Evolutionary conservation across 2,888 invertebrate genomes (phyloP).

Genomic region (Pediacus dermestoides): DNA sequence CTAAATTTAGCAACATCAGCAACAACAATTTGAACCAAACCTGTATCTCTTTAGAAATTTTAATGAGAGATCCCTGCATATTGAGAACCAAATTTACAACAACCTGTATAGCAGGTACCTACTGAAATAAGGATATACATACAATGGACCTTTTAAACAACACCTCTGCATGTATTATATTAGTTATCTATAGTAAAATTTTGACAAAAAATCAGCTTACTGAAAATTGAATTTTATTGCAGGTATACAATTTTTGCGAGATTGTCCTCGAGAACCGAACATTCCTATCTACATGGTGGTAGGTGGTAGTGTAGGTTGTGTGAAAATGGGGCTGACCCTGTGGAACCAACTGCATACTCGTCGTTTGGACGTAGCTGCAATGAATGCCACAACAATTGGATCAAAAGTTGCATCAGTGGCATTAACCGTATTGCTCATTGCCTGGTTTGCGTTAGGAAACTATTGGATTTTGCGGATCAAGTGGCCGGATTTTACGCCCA

Average conservation of each 20-base stretch:
- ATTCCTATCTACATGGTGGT: constrained; percentile 81
- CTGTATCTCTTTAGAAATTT: too few species aligned
- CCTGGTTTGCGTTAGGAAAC: constrained; percentile 77
- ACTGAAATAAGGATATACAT: too few species aligned
- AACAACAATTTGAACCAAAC: too few species aligned
- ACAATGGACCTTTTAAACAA: constrained; percentile 1
- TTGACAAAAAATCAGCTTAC: not conserved
- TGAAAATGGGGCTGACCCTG: constrained; percentile 65
- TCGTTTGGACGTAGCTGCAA: constrained; percentile 42
- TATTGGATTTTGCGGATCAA: constrained; percentile 74
- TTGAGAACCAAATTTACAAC: too few species aligned
- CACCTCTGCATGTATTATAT: not conserved
- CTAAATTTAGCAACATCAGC: too few species aligned
- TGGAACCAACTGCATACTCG: constrained; percentile 64
- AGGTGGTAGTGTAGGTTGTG: constrained; percentile 72
- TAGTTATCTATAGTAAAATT: not conserved
- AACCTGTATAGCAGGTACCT: too few species aligned
- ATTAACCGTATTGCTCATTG: constrained; percentile 66
- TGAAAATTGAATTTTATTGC: constrained; percentile 40
- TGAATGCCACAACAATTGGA: constrained; percentile 55
- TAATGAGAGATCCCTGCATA: too few species aligned
- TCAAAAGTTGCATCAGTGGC: constrained; percentile 62
- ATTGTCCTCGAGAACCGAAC: constrained; percentile 73
- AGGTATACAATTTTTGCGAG: constrained; percentile 77
- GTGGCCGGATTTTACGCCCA: constrained; percentile 72